Percentiles rank a stretch among this genome's conserved stretches.
phyloP scores from a whole-genome alignment of 2,888 invertebrate species.

The Oscheius sp. region DNA sequence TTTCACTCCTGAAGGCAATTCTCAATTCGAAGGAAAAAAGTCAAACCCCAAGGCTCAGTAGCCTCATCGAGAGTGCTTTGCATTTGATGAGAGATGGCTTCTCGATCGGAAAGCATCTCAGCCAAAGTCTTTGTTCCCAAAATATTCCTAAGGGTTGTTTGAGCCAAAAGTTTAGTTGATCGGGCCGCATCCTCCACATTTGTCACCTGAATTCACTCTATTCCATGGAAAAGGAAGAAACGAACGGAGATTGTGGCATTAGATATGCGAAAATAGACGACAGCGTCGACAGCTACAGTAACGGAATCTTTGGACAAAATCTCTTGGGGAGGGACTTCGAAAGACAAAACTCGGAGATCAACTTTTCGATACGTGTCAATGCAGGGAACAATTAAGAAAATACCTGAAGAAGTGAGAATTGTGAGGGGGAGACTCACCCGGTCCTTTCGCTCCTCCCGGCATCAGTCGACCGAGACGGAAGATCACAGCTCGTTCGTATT shows the following conservation, averaged over 20 bases:
- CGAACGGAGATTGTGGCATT: slow-evolving; percentile 88
- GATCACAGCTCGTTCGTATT: slow-evolving; percentile 82
- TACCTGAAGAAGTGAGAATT: slow-evolving; percentile 38
- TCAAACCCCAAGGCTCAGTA: slow-evolving; percentile 74
- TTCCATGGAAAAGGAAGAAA: not conserved
- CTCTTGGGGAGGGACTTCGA: slow-evolving; percentile 96
- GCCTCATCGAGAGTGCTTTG: slow-evolving; percentile 72
- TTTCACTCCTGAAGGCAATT: slow-evolving; percentile 74
- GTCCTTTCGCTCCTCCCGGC: slow-evolving; percentile 80
- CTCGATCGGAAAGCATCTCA: slow-evolving; percentile 94
- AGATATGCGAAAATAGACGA: slow-evolving; percentile 78
- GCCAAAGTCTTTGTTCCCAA: slow-evolving; percentile 84
- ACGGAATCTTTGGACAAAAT: slow-evolving; percentile 82
- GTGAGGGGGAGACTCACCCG: slow-evolving; percentile 44
- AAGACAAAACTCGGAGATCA: slow-evolving; percentile 91
- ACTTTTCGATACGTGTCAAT: slow-evolving; percentile 76
- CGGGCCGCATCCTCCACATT: slow-evolving; percentile 70
- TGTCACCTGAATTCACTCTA: slow-evolving; percentile 73
- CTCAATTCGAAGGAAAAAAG: too few relatives aligned
- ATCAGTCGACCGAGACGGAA: slow-evolving; percentile 83
- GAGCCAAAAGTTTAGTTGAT: slow-evolving; percentile 72
- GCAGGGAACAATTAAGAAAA: slow-evolving; percentile 79
- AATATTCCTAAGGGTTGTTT: slow-evolving; percentile 71
- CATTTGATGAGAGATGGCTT: slow-evolving; percentile 81
- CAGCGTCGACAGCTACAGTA: slow-evolving; percentile 94